Percentiles rank a stretch among this genome's conserved stretches.
Conservation (phyloP, 2,797 vertebrate genomes). For the Pyrocephalus nanus region DNA sequence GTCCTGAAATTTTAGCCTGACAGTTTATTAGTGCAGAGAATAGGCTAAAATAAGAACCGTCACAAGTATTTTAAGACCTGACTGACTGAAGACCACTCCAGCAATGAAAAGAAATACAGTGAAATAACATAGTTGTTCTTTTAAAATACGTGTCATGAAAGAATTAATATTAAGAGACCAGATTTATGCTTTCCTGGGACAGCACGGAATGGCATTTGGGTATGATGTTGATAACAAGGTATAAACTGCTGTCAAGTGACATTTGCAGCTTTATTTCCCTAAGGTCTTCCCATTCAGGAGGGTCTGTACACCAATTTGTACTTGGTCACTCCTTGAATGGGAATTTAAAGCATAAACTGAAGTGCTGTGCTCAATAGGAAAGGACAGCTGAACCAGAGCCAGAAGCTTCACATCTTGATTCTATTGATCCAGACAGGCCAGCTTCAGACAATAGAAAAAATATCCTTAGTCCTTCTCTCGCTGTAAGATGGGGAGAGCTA, state of each 20-base stretch:
- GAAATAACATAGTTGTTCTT: not conserved
- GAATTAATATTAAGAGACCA: not conserved
- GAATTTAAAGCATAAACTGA: not conserved
- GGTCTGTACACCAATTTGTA: not conserved
- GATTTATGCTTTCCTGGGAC: not conserved
- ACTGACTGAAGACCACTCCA: not conserved
- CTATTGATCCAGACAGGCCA: not conserved
- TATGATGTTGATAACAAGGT: not conserved
- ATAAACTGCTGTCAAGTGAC: constrained; percentile 1
- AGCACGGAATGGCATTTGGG: not conserved
- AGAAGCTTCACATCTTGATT: not conserved
- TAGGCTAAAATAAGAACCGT: not conserved
- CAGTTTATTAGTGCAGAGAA: not conserved
- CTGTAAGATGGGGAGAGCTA: not conserved
- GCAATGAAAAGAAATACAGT: not conserved
- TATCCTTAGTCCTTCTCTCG: not conserved
- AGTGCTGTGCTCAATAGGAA: not conserved
- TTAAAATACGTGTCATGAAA: not conserved
- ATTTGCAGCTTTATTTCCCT: constrained; percentile 1
- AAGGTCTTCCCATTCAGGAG: not conserved
- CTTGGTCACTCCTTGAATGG: not conserved
- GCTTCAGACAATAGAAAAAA: not conserved
- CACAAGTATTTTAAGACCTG: not conserved
- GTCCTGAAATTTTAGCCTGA: not conserved
- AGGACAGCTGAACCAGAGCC: not conserved